Conservation (phyloP, 1,140 invertebrate genomes). For the Octopus sinensis region DNA sequence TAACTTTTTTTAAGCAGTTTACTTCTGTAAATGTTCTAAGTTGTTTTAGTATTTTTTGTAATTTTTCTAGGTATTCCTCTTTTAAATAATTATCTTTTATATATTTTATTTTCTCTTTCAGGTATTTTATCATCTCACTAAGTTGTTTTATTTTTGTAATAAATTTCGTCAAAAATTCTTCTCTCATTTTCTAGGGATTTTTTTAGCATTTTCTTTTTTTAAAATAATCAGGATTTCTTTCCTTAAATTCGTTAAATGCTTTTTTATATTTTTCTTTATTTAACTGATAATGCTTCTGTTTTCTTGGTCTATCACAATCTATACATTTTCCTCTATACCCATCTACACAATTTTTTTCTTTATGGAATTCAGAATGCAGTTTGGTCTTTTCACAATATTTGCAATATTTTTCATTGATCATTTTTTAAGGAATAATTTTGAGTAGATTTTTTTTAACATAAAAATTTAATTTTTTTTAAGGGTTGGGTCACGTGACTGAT, state of each 20-base stretch:
- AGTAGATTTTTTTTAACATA: neutral
- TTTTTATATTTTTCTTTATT: slow-evolving; percentile 1
- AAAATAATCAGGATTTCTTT: slow-evolving; percentile 1
- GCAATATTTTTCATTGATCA: neutral
- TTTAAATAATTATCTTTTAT: too few species aligned
- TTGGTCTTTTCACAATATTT: neutral
- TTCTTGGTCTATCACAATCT: neutral
- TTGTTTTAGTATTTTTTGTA: too few species aligned
- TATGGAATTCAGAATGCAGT: neutral
- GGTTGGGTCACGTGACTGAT: neutral
- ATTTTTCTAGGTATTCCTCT: too few species aligned
- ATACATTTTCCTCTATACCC: neutral
- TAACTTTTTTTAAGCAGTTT: neutral
- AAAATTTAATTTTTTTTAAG: neutral
- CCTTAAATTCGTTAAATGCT: neutral
- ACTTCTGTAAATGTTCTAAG: too few species aligned
- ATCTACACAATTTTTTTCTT: neutral
- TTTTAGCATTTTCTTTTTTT: neutral
- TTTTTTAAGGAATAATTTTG: neutral
- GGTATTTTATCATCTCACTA: neutral
- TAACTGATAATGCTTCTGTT: neutral
- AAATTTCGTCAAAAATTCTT: neutral
- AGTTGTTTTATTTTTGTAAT: neutral
- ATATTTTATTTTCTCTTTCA: neutral
- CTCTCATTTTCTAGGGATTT: neutral